phyloP scores from a whole-genome alignment of 2,888 invertebrate genomes.

The Pseudococcus jackbeardsleyi region DNA sequence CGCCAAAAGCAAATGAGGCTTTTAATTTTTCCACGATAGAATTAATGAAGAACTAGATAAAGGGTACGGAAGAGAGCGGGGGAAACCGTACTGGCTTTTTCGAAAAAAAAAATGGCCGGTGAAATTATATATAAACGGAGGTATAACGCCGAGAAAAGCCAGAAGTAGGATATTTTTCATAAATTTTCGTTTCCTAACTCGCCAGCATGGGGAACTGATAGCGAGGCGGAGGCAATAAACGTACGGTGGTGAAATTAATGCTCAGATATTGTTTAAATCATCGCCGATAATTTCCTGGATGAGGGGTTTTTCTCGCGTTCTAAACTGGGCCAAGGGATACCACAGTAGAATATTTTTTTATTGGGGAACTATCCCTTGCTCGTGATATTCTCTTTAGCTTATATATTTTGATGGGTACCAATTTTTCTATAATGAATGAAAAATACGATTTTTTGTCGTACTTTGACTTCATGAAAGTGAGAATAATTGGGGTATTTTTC shows the following conservation, averaged over 20 bases:
- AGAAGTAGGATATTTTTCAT: conserved; percentile 3
- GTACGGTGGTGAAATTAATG: background rate
- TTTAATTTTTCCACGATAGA: conserved; percentile 41
- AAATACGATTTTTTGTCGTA: too few relatives aligned
- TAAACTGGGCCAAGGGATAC: background rate
- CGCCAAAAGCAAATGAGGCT: conserved; percentile 39
- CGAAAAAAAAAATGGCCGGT: background rate
- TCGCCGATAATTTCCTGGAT: background rate
- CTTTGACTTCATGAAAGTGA: too few relatives aligned
- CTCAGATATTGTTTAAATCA: background rate
- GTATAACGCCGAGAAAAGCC: background rate
- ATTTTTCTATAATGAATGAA: too few relatives aligned
- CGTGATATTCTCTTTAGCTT: background rate
- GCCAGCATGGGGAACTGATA: background rate
- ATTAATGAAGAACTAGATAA: conserved; percentile 55
- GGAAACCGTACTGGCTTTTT: background rate
- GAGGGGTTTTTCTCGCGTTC: background rate
- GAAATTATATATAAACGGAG: background rate
- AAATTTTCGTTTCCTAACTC: background rate
- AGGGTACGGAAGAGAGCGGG: background rate
- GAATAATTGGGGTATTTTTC: too few relatives aligned
- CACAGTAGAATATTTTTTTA: background rate
- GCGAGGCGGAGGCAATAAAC: background rate
- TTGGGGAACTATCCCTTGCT: background rate
- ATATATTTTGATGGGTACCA: background rate